Conservation (phyloP, 1,140 invertebrate species). For the Cotesia vestalis region DNA sequence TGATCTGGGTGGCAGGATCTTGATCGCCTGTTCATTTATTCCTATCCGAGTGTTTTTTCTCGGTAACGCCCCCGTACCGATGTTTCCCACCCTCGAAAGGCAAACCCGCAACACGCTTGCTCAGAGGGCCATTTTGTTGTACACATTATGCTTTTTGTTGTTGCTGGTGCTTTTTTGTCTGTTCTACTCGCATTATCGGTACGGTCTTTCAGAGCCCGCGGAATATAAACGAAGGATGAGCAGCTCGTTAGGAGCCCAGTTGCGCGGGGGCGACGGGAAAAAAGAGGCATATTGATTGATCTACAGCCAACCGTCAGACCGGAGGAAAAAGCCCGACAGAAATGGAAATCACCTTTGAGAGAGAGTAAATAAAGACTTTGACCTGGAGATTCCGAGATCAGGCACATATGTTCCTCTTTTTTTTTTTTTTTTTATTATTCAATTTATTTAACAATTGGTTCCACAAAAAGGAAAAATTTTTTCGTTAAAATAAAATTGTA, state of each 20-base stretch:
- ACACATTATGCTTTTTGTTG: conserved; percentile 48
- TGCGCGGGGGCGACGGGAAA: conserved; percentile 33
- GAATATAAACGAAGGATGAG: conserved; percentile 27
- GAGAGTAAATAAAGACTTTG: conserved; percentile 48
- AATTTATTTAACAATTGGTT: too few species aligned
- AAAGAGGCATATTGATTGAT: conserved; percentile 56
- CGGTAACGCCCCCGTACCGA: conserved; percentile 33
- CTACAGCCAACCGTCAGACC: conserved; percentile 52
- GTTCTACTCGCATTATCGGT: neutral
- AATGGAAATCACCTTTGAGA: conserved; percentile 13
- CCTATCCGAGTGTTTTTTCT: conserved; percentile 17
- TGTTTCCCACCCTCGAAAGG: conserved; percentile 24
- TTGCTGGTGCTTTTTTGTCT: conserved; percentile 48
- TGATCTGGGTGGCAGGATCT: conserved; percentile 49
- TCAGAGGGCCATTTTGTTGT: conserved; percentile 57
- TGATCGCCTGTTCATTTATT: conserved; percentile 42
- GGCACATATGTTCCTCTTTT: neutral
- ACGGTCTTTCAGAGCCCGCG: conserved; percentile 1
- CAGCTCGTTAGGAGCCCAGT: conserved; percentile 57
- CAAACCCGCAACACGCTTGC: conserved; percentile 47
- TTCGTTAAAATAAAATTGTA: too few species aligned
- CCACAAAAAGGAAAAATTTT: too few species aligned
- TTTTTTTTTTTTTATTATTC: neutral
- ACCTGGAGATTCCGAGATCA: conserved; percentile 40
- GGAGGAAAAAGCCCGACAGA: conserved; percentile 46